Evolutionary conservation across 2,888 invertebrate species (phyloP), one percentile per base, ranked within the genome.

Genomic region (Acanthoscelides obtectus): DNA sequence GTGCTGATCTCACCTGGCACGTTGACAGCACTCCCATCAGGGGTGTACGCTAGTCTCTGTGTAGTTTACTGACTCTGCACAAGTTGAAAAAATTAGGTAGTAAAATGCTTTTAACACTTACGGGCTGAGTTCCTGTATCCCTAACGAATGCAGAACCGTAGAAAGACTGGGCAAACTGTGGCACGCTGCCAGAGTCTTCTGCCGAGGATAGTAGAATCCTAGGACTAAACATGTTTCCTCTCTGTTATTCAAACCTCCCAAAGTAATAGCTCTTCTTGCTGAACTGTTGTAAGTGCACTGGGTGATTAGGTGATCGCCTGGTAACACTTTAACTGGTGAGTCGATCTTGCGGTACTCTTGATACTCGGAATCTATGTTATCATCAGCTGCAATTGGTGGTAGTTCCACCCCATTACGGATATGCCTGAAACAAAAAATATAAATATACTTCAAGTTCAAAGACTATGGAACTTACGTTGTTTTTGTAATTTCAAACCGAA

Each of bases 281-380:
- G 89, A 89, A 83, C 91, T 91, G 82, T 91, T 90, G 85, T 92
- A 92, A 79, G 90, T 90, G 85, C 92, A 92, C 83, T 92, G 91
- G 65, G 90, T 90, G 80, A 92, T 89, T 83, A 92, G 87, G 83
- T 91, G 90, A 86, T 92, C 92, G 75, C 91, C 91, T 79, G 92
- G 89, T 79, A 88, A 81, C 77, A 90, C 88, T 80, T 88, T 89
- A 76, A 89, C 89, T 19, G 90, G 88, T 77, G 87, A 86, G 72
- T 87, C 88, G 71, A 92, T 85, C 79, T 87, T 87, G 73, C 91
- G 85, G 84, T 90, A 91, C 82, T 91, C 91, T 82, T 92, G 92
- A 85, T 91, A 92, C 83, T 90, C 90, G 67, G 90, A 88, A 83
- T 92, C 91, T 81, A 92, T 89, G 84, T 91, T 91, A 80, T 88